phyloP scores from a whole-genome alignment of 2,113 vertebrate species.

The Genyomyrus donnyi region DNA sequence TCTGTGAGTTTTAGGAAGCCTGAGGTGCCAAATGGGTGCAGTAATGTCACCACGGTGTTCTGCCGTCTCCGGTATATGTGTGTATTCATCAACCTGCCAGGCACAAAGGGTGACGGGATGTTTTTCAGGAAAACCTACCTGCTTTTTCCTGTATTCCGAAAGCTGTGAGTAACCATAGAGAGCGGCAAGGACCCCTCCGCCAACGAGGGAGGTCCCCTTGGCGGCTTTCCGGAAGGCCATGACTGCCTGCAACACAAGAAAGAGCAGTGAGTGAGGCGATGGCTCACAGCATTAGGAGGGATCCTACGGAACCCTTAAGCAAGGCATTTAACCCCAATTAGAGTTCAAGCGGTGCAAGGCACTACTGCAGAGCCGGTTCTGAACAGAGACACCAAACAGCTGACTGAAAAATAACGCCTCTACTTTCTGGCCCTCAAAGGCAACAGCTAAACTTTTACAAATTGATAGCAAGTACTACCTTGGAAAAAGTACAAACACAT shows the following conservation, averaged over 20 bases:
- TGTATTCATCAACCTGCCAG: background rate
- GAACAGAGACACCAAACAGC: background rate
- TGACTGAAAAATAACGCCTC: background rate
- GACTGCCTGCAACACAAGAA: slow-evolving; percentile 41
- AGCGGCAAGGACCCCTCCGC: slow-evolving; percentile 64
- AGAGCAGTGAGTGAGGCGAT: background rate
- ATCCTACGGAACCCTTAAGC: background rate
- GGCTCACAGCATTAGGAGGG: background rate
- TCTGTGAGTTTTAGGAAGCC: background rate
- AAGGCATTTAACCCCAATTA: background rate
- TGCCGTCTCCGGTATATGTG: no score
- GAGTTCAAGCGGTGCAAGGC: background rate
- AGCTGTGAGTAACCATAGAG: slow-evolving; percentile 67
- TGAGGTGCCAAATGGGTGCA: background rate
- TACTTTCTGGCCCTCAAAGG: background rate
- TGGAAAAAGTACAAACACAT: background rate
- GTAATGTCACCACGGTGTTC: background rate
- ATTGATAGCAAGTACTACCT: background rate
- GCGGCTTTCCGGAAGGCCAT: slow-evolving; percentile 71
- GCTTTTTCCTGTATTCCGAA: slow-evolving; percentile 62
- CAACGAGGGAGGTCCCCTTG: slow-evolving; percentile 66
- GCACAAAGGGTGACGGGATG: background rate
- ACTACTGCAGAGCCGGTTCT: background rate
- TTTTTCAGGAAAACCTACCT: slow-evolving; percentile 51
- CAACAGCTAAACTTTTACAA: background rate